These are phyloP conservation scores for Pterostichus madidus DNA, from an alignment of 2,888 invertebrate species.

Conservation along the genomic window DNA sequence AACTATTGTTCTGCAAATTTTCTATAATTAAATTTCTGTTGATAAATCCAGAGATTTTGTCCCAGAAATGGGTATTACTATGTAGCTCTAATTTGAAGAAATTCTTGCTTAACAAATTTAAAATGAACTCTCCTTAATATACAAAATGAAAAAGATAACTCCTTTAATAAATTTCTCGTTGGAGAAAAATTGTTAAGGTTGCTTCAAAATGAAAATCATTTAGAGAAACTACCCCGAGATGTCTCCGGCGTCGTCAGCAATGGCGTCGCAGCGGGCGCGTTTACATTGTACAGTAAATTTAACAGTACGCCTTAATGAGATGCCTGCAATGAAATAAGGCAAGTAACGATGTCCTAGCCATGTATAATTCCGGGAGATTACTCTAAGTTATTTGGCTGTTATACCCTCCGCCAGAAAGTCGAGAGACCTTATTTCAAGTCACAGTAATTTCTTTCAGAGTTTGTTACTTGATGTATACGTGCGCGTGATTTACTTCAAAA, in stretches of 20 bases:
- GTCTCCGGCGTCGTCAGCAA: neutral
- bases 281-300: slow-evolving; percentile 55
- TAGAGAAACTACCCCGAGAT: slow-evolving; percentile 39
- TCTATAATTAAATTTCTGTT: too few relatives aligned
- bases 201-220: slow-evolving; percentile 35
- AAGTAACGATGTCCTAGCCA: slow-evolving; percentile 44
- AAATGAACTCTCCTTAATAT: slow-evolving; percentile 17
- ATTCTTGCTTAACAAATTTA: neutral
- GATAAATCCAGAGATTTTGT: too few relatives aligned
- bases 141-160: slow-evolving; percentile 53
- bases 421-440: slow-evolving; percentile 11
- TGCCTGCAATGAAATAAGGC: slow-evolving; percentile 61
- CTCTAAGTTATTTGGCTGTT: slow-evolving; percentile 47
- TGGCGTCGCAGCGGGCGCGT: neutral
- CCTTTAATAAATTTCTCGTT: slow-evolving; percentile 9
- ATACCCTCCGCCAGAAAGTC: slow-evolving; percentile 15
- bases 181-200: slow-evolving; percentile 39
- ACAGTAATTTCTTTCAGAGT: slow-evolving; percentile 34
- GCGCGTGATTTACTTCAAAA: neutral
- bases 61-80: too few relatives aligned
- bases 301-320: slow-evolving; percentile 61
- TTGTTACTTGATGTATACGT: neutral
- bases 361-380: slow-evolving; percentile 53
- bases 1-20: too few relatives aligned
- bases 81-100: neutral